Conservation (phyloP, 2,888 invertebrate species). For the Adelognathus sp. region DNA sequence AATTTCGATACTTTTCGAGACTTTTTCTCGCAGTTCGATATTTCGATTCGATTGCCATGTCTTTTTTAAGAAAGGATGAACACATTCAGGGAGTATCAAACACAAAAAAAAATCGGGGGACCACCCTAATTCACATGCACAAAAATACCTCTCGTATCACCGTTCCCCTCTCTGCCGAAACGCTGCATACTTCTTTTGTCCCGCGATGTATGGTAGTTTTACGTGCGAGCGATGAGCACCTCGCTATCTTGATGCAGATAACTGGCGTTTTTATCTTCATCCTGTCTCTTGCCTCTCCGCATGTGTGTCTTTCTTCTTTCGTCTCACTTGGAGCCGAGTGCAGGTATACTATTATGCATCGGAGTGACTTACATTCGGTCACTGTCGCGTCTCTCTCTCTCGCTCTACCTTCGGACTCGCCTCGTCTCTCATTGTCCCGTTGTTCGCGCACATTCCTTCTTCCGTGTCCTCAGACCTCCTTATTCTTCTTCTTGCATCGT, state of each 20-base stretch:
- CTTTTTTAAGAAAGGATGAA: no score
- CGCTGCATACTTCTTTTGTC: neutral
- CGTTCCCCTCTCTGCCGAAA: neutral
- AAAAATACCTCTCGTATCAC: neutral
- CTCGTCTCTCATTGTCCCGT: neutral
- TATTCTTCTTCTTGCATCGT: conserved; percentile 22
- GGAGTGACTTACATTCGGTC: neutral
- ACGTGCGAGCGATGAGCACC: conserved; percentile 28
- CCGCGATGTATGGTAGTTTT: neutral
- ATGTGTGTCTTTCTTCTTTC: neutral
- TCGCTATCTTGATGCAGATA: conserved; percentile 68
- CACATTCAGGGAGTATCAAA: neutral
- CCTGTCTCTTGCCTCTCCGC: conserved; percentile 11
- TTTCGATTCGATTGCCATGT: no score
- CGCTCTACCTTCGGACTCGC: no score
- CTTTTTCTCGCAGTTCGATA: no score
- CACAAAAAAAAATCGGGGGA: neutral
- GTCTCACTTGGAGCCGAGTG: neutral
- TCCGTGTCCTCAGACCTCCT: conserved; percentile 23
- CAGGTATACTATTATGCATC: conserved; percentile 7
- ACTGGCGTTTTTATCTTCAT: conserved; percentile 50
- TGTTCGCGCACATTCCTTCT: conserved; percentile 19
- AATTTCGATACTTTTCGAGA: no score
- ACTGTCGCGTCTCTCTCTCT: neutral
- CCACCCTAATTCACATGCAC: neutral